Evolutionary conservation across 1,140 invertebrate genomes (phyloP).

Genomic region (Lysiphlebus fabarum): DNA sequence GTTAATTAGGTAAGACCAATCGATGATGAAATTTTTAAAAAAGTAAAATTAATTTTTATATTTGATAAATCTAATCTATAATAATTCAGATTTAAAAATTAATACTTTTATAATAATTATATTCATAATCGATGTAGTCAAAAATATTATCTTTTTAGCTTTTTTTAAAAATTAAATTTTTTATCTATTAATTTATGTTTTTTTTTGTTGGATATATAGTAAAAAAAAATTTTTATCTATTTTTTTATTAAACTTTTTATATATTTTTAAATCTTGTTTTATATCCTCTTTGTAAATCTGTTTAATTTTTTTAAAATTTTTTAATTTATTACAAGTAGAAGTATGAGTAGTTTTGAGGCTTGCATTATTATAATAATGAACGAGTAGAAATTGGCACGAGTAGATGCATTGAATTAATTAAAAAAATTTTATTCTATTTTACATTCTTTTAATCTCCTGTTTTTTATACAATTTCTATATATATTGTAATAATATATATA

Average conservation of each 20-base stretch:
- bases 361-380: slow-evolving; percentile 12
- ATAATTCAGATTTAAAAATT: too few relatives aligned
- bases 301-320: slow-evolving; percentile 1
- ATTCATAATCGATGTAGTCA: too few relatives aligned
- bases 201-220: too few relatives aligned
- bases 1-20: slow-evolving; percentile 22
- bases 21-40: background rate
- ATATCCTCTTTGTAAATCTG: background rate
- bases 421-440: slow-evolving; percentile 2
- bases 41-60: background rate
- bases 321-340: slow-evolving; percentile 8
- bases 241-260: too few relatives aligned
- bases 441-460: background rate
- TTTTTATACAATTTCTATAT: too few relatives aligned
- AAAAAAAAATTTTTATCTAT: too few relatives aligned
- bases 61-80: too few relatives aligned
- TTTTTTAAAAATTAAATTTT: too few relatives aligned
- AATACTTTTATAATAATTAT: too few relatives aligned
- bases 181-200: too few relatives aligned
- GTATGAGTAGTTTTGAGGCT: slow-evolving; percentile 6
- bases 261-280: background rate
- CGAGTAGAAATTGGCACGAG: slow-evolving; percentile 20
- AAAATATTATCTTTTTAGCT: too few relatives aligned
- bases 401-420: slow-evolving; percentile 12
- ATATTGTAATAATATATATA: too few relatives aligned